Base-by-base conservation (phyloP, 2,888 invertebrate genomes). In the Galeopsomyia nigrocyanea region DNA sequence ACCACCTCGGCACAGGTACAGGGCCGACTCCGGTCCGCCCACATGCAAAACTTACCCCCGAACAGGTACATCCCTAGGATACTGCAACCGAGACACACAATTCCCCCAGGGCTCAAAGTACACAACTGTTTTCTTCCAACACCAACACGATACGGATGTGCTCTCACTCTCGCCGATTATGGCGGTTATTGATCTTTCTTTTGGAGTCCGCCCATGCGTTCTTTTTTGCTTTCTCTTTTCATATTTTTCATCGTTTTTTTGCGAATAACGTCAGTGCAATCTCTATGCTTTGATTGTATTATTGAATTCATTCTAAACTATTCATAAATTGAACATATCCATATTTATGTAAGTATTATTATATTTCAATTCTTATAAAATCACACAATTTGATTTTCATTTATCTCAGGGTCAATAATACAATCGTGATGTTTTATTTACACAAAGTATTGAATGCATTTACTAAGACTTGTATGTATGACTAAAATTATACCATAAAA, bases 31-130 rank as follows among this genome's bases (percentile, higher is more conserved):
- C 92, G 92, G 90, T 96, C 95, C 90, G 92, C 91, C 92, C 93
- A 95, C 93, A 95, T 96, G 95, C 97, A 97, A 95, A 98, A 97
- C 94, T 97, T 97, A 94, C 97, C 97, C 90, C 97, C 97, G 92
- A 98, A 98, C 90, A 98, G 94, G 92, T 96, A 96, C 97, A 97
- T 98, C 91, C 98, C 98, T 92, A 98, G 95, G 90, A 97, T 96
- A 93, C 98, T 98, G 94, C 89, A 89, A 90, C 82, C 87, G 85
- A 87, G 83, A 86, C 83, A 84, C 84, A 82, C 84, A 72, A 75
- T 71, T 39, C 61, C 75, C 75, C 85, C 79, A 79, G 79, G 80
- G 82, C 84, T 84, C 84, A 85, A 84, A 84, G 83, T 84, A 82
- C 80, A 82, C 64, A 68, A 71, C 75, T 72, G 62, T 66, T 69